These are phyloP conservation scores for Arrhopalites spinosus DNA, from an alignment of 2,888 invertebrate species.

Conservation along the genomic window DNA sequence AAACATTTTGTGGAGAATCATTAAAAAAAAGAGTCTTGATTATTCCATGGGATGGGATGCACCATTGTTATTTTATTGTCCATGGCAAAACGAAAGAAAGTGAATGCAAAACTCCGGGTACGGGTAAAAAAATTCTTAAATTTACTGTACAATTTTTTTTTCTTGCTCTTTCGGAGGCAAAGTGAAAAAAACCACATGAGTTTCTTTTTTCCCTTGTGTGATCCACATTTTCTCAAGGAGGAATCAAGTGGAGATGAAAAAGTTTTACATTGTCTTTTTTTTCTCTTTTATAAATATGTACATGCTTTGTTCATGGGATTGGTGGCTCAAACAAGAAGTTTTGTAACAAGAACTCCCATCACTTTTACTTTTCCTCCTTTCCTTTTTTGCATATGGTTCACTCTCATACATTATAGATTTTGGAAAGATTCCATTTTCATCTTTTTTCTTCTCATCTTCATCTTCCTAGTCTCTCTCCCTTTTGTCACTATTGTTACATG, in stretches of 20 bases:
- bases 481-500: neutral
- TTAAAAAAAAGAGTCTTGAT: too few species aligned
- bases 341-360: neutral
- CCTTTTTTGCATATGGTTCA: neutral
- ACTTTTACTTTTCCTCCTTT: neutral
- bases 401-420: constrained; percentile 12
- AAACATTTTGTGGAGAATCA: too few species aligned
- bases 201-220: neutral
- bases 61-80: too few species aligned
- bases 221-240: neutral
- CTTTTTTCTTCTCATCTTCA: neutral
- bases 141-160: neutral
- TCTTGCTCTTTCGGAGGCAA: neutral
- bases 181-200: constrained; percentile 1
- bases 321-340: too few species aligned
- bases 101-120: too few species aligned
- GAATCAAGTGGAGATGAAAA: neutral
- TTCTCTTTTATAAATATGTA: neutral
- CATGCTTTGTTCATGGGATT: too few species aligned
- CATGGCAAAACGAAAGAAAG: too few species aligned
- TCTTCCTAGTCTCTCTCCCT: neutral
- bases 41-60: too few species aligned
- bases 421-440: constrained; percentile 28
- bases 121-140: too few species aligned
- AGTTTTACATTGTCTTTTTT: neutral